These are phyloP conservation scores for Lycaon pictus DNA, from an alignment of 2,113 vertebrate species.

Conservation along the genomic window DNA sequence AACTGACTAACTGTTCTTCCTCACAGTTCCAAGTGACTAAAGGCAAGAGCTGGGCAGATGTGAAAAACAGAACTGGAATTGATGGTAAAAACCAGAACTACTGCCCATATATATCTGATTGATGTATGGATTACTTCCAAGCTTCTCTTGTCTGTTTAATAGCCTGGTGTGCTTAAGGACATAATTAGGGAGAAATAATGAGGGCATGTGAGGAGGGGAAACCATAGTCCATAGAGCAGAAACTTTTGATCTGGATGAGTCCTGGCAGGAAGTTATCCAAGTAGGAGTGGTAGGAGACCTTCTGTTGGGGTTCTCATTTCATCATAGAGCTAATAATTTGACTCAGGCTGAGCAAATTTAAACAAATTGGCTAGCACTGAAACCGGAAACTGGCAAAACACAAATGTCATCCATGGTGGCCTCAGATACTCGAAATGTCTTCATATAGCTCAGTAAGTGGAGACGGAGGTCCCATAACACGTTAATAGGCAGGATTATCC, in stretches of 20 bases:
- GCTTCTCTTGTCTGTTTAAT: not conserved
- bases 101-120: fast-evolving
- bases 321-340: not conserved
- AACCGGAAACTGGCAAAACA: not conserved
- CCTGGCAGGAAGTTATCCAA: not conserved
- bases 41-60: not conserved
- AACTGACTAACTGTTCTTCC: not conserved
- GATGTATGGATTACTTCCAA: not conserved
- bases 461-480: not conserved
- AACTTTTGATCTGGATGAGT: not conserved
- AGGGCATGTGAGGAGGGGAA: not conserved
- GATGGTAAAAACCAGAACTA: not conserved
- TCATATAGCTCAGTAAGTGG: not conserved
- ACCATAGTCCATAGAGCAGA: not conserved
- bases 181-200: not conserved
- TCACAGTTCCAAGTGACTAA: not conserved
- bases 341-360: not conserved
- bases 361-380: not conserved
- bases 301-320: not conserved
- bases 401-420: not conserved
- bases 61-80: not conserved
- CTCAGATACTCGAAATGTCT: not conserved
- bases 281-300: not conserved
- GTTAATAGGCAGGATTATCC: too few species aligned
- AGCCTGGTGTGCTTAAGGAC: not conserved